Evolutionary conservation across 1,140 invertebrate species (phyloP).

Genomic region (Saccostrea cuccullata): DNA sequence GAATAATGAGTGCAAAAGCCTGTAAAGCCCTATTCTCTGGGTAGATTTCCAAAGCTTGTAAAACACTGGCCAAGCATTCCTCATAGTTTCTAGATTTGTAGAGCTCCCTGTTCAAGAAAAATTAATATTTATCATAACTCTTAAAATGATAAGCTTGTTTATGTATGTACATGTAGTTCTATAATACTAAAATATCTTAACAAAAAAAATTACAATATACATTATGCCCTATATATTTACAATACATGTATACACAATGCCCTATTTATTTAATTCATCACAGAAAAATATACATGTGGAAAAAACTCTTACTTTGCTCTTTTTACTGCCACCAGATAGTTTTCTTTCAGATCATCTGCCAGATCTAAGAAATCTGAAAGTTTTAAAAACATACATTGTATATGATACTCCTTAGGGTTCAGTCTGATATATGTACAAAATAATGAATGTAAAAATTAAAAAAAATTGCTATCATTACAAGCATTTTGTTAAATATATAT

Average conservation of each 20-base stretch:
- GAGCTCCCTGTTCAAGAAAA: not conserved
- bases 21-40: not conserved
- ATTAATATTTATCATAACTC: not conserved
- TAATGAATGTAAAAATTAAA: too few relatives aligned
- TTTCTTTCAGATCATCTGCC: not conserved
- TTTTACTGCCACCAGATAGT: not conserved
- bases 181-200: too few relatives aligned
- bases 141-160: too few relatives aligned
- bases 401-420: too few relatives aligned
- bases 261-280: too few relatives aligned
- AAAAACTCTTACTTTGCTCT: conserved; percentile 14
- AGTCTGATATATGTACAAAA: too few relatives aligned
- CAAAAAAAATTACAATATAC: too few relatives aligned
- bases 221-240: too few relatives aligned
- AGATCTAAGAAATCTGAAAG: conserved; percentile 2
- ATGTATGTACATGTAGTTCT: too few relatives aligned
- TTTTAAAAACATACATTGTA: not conserved
- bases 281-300: too few relatives aligned
- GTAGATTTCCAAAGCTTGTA: conserved; percentile 20
- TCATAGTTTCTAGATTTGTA: conserved; percentile 15
- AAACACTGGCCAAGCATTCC: not conserved
- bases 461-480: not conserved
- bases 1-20: not conserved
- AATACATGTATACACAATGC: too few relatives aligned
- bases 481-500: not conserved